Percentiles rank a stretch among this genome's conserved stretches.
These are phyloP conservation scores for Drosophila mimica DNA, from an alignment of 2,888 invertebrate species.

Conservation along the genomic window DNA sequence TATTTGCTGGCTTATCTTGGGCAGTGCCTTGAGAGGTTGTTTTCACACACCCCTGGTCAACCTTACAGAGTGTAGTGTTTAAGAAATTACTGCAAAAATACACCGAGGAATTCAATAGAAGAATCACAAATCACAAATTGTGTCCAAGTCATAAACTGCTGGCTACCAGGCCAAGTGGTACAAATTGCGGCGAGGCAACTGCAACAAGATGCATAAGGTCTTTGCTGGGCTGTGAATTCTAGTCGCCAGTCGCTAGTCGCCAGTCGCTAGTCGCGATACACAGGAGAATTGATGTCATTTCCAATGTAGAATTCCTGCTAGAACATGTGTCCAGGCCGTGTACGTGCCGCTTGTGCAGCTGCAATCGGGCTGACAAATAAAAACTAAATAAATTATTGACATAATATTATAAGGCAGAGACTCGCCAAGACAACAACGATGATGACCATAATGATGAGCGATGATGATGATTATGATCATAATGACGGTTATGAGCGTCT, in stretches of 20 bases:
- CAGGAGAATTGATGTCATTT: constrained; percentile 81
- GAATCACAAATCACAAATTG: constrained; percentile 51
- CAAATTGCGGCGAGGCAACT: constrained; percentile 68
- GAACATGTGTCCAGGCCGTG: constrained; percentile 80
- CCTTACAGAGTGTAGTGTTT: constrained; percentile 6
- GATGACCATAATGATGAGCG: not conserved
- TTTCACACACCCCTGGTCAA: not conserved
- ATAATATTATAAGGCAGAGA: constrained; percentile 62
- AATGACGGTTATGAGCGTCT: constrained; percentile 61
- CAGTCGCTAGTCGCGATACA: constrained; percentile 38
- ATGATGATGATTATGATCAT: not conserved
- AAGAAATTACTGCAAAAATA: constrained; percentile 29
- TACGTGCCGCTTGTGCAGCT: constrained; percentile 62
- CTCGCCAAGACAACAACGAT: constrained; percentile 7
- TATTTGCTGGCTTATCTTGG: constrained; percentile 19
- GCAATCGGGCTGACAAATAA: constrained; percentile 41
- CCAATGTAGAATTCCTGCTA: constrained; percentile 81
- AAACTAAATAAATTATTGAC: constrained; percentile 77
- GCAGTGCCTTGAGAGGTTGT: not conserved
- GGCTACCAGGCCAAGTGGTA: constrained; percentile 30
- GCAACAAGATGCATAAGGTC: constrained; percentile 55
- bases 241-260: constrained; percentile 5
- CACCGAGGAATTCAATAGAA: constrained; percentile 43
- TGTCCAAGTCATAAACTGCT: constrained; percentile 44
- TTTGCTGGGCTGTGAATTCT: not conserved